These are phyloP conservation scores for Tupaia tana DNA, from an alignment of 2,113 vertebrate genomes.

Conservation along the genomic window DNA sequence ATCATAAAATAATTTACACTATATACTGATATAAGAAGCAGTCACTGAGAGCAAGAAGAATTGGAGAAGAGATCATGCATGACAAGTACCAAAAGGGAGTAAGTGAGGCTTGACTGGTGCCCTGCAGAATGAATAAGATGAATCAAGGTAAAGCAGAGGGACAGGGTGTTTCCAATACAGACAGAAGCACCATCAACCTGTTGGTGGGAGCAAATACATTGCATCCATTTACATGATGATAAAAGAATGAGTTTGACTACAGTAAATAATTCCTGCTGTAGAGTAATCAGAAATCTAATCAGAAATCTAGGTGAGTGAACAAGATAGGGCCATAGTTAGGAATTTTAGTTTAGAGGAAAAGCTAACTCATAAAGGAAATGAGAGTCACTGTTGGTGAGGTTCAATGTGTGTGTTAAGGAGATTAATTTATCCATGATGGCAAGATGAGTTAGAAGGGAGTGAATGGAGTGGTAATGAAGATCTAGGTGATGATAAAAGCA, in stretches of 20 bases:
- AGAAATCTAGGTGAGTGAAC: not conserved
- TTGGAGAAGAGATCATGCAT: not conserved
- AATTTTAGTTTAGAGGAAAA: not conserved
- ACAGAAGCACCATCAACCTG: not conserved
- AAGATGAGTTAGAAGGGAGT: not conserved
- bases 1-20: slow-evolving; percentile 31
- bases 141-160: not conserved
- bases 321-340: not conserved
- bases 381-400: not conserved
- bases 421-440: not conserved
- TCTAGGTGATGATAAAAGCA: not conserved
- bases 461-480: not conserved
- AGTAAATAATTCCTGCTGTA: not conserved
- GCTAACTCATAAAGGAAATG: not conserved
- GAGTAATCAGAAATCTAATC: not conserved
- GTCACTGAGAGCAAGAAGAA: not conserved
- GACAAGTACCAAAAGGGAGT: not conserved
- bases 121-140: not conserved
- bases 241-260: not conserved
- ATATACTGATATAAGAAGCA: not conserved
- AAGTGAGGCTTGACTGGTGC: not conserved
- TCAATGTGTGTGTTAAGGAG: not conserved
- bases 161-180: not conserved
- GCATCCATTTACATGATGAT: not conserved
- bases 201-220: not conserved